phyloP scores from a whole-genome alignment of 2,888 invertebrate species.

The Amphipyra tragopoginis region DNA sequence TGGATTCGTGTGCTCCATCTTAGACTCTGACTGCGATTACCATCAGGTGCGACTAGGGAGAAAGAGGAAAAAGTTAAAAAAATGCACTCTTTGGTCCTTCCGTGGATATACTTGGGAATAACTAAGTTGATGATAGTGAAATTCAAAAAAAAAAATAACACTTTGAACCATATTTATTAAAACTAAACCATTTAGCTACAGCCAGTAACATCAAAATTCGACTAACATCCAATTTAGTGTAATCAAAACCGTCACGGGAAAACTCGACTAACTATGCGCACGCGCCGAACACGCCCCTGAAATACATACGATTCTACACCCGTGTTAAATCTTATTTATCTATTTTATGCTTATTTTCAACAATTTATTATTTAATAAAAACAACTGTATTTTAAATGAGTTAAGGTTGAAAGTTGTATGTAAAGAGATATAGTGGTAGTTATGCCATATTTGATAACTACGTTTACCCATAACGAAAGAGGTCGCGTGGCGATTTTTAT shows the following conservation, averaged over 20 bases:
- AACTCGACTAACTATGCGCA: conserved; percentile 76
- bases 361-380: conserved; percentile 5
- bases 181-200: conserved; percentile 23
- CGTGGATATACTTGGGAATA: too few relatives aligned
- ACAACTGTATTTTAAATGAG: accelerated
- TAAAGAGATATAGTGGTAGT: not conserved
- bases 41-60: too few relatives aligned
- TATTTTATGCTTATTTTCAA: conserved; percentile 77
- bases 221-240: conserved; percentile 55
- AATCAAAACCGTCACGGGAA: conserved; percentile 84
- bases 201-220: conserved; percentile 26
- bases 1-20: too few relatives aligned
- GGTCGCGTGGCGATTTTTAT: conserved; percentile 85
- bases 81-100: too few relatives aligned
- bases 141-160: too few relatives aligned
- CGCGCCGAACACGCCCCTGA: conserved; percentile 82
- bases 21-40: too few relatives aligned
- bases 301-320: conserved; percentile 79
- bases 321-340: conserved; percentile 80
- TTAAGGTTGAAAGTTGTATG: conserved; percentile 33
- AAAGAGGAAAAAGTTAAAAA: too few relatives aligned
- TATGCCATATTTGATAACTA: conserved; percentile 52
- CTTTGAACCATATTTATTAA: not conserved
- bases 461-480: conserved; percentile 74
- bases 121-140: too few relatives aligned